These are phyloP conservation scores for Isurus oxyrinchus DNA, from an alignment of 2,113 vertebrate genomes.

Conservation along the genomic window DNA sequence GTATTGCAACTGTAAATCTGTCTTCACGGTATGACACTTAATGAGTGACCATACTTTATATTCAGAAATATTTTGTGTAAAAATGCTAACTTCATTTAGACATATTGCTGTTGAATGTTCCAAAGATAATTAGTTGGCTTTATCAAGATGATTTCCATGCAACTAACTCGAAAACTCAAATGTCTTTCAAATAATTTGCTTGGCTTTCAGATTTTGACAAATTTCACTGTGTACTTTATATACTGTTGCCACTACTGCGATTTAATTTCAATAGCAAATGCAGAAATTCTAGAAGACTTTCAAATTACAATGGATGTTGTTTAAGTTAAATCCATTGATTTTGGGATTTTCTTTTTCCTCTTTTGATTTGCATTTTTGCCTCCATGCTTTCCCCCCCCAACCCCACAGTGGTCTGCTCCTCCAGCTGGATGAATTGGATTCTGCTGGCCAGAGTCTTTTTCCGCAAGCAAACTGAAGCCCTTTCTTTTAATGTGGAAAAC, in stretches of 20 bases:
- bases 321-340: neutral
- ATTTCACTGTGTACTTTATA: neutral
- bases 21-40: neutral
- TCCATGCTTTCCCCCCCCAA: neutral
- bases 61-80: neutral
- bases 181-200: neutral
- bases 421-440: neutral
- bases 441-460: neutral
- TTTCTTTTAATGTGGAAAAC: neutral
- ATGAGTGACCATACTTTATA: neutral
- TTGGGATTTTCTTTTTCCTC: neutral
- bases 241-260: neutral
- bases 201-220: neutral
- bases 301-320: neutral
- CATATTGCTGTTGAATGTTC: neutral
- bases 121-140: neutral
- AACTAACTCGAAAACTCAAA: conserved; percentile 2
- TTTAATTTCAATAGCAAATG: neutral
- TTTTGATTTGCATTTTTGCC: neutral
- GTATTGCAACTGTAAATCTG: neutral
- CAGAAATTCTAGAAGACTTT: neutral
- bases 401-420: neutral
- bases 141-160: neutral
- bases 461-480: neutral
- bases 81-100: neutral